Evolutionary conservation across 2,113 vertebrate genomes (phyloP).

Genomic region (Camelus bactrianus): DNA sequence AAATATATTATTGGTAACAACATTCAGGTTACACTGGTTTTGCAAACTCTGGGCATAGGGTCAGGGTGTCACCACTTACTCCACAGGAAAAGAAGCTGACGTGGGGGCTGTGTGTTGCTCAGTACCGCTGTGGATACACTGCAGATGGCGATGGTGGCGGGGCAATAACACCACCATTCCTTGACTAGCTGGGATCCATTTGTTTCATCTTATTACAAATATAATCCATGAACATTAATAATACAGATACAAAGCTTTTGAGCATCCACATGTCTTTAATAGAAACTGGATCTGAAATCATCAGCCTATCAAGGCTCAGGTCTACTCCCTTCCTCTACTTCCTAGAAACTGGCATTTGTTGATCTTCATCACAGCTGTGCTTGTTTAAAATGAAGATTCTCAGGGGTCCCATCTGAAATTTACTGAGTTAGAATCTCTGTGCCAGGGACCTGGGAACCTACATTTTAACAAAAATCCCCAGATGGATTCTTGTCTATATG

Average conservation of each 20-base stretch:
- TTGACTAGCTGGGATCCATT: neutral
- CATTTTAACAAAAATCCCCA: neutral
- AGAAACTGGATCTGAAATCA: neutral
- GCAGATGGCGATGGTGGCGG: neutral
- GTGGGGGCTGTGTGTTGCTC: neutral
- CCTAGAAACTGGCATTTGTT: neutral
- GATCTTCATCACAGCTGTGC: neutral
- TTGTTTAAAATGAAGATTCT: neutral
- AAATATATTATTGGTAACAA: neutral
- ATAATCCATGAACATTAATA: neutral
- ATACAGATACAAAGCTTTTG: neutral
- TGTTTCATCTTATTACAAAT: slow-evolving; percentile 14
- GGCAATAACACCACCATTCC: too few relatives aligned
- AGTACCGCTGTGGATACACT: neutral
- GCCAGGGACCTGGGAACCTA: neutral
- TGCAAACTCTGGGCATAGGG: neutral
- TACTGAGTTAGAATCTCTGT: neutral
- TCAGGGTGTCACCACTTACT: neutral
- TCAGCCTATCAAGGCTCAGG: neutral
- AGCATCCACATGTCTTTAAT: neutral
- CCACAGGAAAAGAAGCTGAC: neutral
- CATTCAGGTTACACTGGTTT: neutral
- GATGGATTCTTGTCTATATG: neutral
- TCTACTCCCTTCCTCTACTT: neutral
- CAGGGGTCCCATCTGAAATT: neutral